These are phyloP conservation scores for Sphenodon punctatus DNA, from an alignment of 2,797 vertebrate species.

Conservation along the genomic window DNA sequence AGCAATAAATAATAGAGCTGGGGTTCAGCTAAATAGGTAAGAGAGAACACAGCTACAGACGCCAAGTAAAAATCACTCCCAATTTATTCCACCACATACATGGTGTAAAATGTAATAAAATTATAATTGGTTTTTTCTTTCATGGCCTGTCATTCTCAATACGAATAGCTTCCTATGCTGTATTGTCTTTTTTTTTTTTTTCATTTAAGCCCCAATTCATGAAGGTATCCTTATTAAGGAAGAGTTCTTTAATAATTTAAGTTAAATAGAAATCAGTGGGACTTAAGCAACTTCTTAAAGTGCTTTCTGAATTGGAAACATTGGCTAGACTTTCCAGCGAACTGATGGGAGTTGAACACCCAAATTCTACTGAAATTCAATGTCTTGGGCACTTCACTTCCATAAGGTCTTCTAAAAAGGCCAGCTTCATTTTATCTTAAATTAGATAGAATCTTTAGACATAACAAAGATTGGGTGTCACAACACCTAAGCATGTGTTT, in stretches of 20 bases:
- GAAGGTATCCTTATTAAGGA: neutral
- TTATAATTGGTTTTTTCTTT: neutral
- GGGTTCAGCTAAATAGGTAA: constrained; percentile 13
- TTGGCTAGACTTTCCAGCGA: neutral
- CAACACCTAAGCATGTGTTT: no score
- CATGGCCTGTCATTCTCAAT: neutral
- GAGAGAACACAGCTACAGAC: neutral
- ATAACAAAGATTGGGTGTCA: no score
- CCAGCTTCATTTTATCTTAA: no score
- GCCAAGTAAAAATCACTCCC: neutral
- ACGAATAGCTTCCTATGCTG: neutral
- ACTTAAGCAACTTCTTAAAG: neutral
- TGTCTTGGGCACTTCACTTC: no score
- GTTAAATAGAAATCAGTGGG: neutral
- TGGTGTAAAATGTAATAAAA: neutral
- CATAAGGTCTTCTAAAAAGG: no score
- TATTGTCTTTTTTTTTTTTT: neutral
- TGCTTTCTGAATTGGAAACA: neutral
- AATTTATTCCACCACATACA: neutral
- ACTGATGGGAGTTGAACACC: neutral
- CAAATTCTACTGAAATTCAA: fast-evolving
- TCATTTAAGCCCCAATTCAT: neutral
- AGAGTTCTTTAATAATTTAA: no score
- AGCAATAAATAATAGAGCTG: constrained; percentile 20
- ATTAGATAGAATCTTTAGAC: no score